A percentile compares a stretch with the other conserved stretches of the same genome.
Evolutionary conservation across 1,140 invertebrate species (phyloP).

Genomic region (Rhagoletis zephyria): DNA sequence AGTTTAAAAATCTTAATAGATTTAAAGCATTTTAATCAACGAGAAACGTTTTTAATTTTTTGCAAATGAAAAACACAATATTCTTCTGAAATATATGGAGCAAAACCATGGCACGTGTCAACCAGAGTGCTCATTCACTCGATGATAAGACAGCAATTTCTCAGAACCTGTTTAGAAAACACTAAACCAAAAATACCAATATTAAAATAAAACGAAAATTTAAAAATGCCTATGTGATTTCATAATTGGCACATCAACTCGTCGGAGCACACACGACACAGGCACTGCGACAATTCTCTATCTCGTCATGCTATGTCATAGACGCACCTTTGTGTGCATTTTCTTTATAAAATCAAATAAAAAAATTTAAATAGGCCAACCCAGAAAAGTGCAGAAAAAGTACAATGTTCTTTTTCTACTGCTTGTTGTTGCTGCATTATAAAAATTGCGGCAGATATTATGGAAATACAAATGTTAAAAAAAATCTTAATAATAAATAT

Average conservation of each 20-base stretch:
- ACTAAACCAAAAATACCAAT: neutral
- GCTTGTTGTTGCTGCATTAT: slow-evolving; percentile 2
- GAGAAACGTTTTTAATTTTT: too few species aligned
- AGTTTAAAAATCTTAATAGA: too few species aligned
- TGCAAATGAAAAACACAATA: too few species aligned
- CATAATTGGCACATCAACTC: neutral
- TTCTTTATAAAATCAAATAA: slow-evolving; percentile 15
- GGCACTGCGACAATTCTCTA: slow-evolving; percentile 11
- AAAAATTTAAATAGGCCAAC: neutral
- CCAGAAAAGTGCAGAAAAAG: neutral
- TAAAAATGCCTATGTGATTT: neutral
- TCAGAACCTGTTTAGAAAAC: too few species aligned
- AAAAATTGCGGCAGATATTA: neutral
- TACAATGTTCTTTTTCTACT: neutral
- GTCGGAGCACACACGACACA: neutral
- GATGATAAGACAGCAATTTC: too few species aligned
- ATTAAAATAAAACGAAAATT: neutral
- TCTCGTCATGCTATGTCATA: neutral
- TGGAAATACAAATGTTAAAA: neutral
- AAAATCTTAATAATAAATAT: neutral
- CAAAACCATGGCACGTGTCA: neutral
- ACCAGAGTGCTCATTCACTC: too few species aligned
- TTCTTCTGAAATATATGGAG: neutral
- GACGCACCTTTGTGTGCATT: slow-evolving; percentile 29
- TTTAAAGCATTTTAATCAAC: too few species aligned